Base-by-base conservation (phyloP, 2,113 vertebrate genomes). In the Ictalurus furcatus region DNA sequence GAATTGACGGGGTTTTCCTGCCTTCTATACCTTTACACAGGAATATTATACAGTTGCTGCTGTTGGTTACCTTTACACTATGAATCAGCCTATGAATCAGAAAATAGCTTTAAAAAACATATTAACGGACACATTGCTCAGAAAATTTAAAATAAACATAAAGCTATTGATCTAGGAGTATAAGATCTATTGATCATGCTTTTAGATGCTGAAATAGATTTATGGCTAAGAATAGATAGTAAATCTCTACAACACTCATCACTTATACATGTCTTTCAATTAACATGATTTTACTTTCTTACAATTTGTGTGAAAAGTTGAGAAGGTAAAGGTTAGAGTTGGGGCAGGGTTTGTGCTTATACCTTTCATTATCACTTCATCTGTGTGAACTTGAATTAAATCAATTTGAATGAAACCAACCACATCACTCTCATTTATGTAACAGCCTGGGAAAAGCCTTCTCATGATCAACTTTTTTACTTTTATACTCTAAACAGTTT, bases 191-290 rank as follows among this genome's bases (percentile, higher is more conserved):
- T 34, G n/a, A 58, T 58, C 17, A 34, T 21, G 79, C 79, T 19
- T 81, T 58, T 81, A 81, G n/a, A 37, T 37, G 56, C 54, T 82
- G 17, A 82, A 81, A 56, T 30, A 30, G 52, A 81, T 81, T 56
- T 82, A 23, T 80, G 14, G 44, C 44, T 52, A 19, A 80, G 25
- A 6, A 80, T 19, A 80, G 6, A 28, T 56, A 56, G 52, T 19
- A 30, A 79, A 79, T 23, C 44, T 54, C 16, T 79, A 19, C 1
- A 79, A 28, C 52, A 52, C 52, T 80, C 48, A 80, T 2, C 6
- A 80, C 52, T n/a, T 25, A n/a, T 80, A 14, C 28, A 54, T 80
- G 6, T 80, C 17, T 81, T 56, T 79, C 28, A 28, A 56, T 8
- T n/a, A 19, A 19, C 52, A 34, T 34, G 13, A 28, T 30, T 13